Percentiles rank a stretch among this genome's conserved stretches.
Conservation (phyloP, 2,888 invertebrate genomes). For the Erebia epiphron region DNA sequence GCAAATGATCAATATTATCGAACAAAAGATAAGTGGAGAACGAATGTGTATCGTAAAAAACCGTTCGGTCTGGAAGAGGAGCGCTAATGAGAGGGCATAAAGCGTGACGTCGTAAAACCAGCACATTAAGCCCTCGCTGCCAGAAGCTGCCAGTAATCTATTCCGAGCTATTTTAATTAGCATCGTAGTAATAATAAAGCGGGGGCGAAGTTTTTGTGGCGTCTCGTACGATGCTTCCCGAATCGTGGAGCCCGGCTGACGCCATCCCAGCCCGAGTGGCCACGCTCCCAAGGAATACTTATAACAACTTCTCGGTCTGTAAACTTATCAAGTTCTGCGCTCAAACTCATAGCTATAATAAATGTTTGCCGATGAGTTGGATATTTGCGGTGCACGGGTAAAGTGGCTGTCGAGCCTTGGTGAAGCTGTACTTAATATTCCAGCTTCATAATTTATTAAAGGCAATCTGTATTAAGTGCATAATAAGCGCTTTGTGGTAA, state of each 20-base stretch:
- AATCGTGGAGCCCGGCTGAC: constrained; percentile 52
- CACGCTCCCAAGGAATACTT: constrained; percentile 59
- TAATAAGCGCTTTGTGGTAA: constrained; percentile 22
- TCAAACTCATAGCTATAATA: constrained; percentile 62
- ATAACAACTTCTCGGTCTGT: constrained; percentile 65
- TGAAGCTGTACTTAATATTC: constrained; percentile 13
- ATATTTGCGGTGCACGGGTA: constrained; percentile 39
- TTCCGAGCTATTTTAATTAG: constrained; percentile 81
- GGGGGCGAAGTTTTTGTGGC: constrained; percentile 76
- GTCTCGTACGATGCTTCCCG: constrained; percentile 65
- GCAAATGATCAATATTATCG: constrained; percentile 22
- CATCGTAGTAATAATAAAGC: constrained; percentile 76
- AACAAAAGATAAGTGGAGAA: constrained; percentile 45
- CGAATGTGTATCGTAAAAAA: constrained; percentile 70
- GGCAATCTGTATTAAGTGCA: constrained; percentile 22
- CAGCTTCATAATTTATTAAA: constrained; percentile 15
- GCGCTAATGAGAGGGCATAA: constrained; percentile 79
- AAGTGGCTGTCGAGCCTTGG: constrained; percentile 41
- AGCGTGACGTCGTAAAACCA: constrained; percentile 80
- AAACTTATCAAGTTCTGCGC: constrained; percentile 61
- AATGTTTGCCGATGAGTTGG: constrained; percentile 48
- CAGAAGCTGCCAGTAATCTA: constrained; percentile 79
- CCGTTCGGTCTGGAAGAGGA: constrained; percentile 60
- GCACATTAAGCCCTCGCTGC: constrained; percentile 75
- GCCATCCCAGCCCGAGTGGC: constrained; percentile 37